phyloP scores from a whole-genome alignment of 2,113 vertebrate genomes.

The Eulemur rufifrons region DNA sequence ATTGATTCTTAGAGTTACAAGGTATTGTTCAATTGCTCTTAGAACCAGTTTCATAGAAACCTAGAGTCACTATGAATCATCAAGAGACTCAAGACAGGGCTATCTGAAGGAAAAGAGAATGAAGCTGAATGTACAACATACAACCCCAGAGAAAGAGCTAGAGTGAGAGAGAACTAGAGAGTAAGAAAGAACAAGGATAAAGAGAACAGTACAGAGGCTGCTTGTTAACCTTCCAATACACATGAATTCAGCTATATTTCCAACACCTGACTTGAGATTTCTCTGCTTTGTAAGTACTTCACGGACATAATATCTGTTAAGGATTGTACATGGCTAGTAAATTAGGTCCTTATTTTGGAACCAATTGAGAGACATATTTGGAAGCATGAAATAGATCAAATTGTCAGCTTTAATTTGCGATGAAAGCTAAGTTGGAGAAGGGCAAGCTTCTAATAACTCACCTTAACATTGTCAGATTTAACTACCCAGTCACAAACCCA shows the following conservation, averaged over 20 bases:
- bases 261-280: background rate
- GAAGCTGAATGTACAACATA: background rate
- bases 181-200: background rate
- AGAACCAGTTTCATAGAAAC: background rate
- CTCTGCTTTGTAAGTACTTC: background rate
- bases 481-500: background rate
- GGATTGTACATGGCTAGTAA: background rate
- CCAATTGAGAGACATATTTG: background rate
- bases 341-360: background rate
- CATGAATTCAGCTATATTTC: background rate
- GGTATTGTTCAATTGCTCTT: background rate
- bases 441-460: background rate
- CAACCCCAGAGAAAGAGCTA: background rate
- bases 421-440: background rate
- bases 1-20: background rate
- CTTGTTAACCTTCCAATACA: background rate
- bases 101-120: background rate
- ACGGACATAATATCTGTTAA: background rate
- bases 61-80: background rate
- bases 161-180: background rate
- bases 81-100: background rate
- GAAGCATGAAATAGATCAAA: background rate
- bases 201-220: background rate
- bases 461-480: background rate
- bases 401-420: slow-evolving; percentile 2